A percentile compares a stretch with the other conserved stretches of the same genome.
Conservation (phyloP, 2,797 vertebrate species). For the Amphiprion clarkii region DNA sequence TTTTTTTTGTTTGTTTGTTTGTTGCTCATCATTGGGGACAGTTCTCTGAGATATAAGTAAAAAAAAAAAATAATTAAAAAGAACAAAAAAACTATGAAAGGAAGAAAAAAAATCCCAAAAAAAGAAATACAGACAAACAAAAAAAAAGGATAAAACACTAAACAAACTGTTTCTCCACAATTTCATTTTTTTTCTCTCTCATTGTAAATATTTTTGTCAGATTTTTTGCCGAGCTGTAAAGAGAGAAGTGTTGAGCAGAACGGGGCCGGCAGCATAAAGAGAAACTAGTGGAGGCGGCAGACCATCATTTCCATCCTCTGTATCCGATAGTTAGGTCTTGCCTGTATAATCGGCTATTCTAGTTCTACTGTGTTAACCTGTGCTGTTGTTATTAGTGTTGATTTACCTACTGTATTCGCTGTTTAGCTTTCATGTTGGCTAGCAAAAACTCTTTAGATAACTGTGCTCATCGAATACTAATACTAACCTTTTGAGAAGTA, state of each 20-base stretch:
- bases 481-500: conserved; percentile 63
- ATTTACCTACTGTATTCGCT: conserved; percentile 79
- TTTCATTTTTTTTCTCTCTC: conserved; percentile 87
- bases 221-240: conserved; percentile 86
- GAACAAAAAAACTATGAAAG: conserved; percentile 70
- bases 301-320: conserved; percentile 59
- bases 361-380: conserved; percentile 79
- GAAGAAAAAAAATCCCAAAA: conserved; percentile 63
- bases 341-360: conserved; percentile 76
- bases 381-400: conserved; percentile 81
- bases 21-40: conserved; percentile 87
- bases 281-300: conserved; percentile 78
- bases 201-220: conserved; percentile 92
- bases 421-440: conserved; percentile 75
- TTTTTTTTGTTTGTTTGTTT: conserved; percentile 81
- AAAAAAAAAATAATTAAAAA: conserved; percentile 73
- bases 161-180: conserved; percentile 88
- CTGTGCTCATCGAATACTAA: conserved; percentile 63
- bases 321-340: conserved; percentile 73
- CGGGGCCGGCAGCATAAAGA: conserved; percentile 88
- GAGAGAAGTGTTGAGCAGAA: conserved; percentile 86
- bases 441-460: conserved; percentile 68
- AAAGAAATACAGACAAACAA: conserved; percentile 76
- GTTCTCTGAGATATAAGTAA: conserved; percentile 83
- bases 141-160: conserved; percentile 76